Evolutionary conservation across 1,140 invertebrate genomes (phyloP).

Genomic region (Lepidostoma basale): DNA sequence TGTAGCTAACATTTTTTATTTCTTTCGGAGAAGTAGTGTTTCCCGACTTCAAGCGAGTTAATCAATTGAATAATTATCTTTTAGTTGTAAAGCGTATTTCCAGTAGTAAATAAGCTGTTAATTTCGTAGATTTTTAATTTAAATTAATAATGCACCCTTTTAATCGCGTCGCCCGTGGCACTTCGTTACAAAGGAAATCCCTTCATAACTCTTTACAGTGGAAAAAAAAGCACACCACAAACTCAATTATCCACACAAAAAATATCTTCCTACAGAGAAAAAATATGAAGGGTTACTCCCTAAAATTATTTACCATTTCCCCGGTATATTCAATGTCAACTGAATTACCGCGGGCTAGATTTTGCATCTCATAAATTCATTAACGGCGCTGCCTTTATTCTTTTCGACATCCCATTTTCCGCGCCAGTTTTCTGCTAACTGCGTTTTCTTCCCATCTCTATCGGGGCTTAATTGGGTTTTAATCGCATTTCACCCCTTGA

Average conservation of each 20-base stretch:
- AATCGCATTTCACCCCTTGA: conserved; percentile 45
- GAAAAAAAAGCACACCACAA: conserved; percentile 3
- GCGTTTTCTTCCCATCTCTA: conserved; percentile 29
- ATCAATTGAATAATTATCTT: neutral
- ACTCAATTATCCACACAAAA: conserved; percentile 22
- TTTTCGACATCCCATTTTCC: conserved; percentile 30
- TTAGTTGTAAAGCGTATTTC: neutral
- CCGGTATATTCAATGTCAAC: conserved; percentile 24
- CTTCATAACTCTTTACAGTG: neutral
- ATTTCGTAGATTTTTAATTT: conserved; percentile 9
- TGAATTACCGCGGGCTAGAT: conserved; percentile 20
- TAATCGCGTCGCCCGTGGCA: neutral
- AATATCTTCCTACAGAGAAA: neutral
- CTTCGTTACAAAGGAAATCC: neutral
- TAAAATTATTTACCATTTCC: neutral
- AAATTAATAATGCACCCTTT: conserved; percentile 2
- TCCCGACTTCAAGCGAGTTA: too few relatives aligned
- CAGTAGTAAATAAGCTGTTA: conserved; percentile 4
- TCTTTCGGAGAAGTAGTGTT: too few relatives aligned
- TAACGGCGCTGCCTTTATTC: conserved; percentile 27
- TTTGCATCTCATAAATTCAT: conserved; percentile 36
- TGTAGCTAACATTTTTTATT: conserved; percentile 4
- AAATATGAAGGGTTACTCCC: neutral
- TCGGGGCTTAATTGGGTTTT: conserved; percentile 42
- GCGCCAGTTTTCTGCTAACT: conserved; percentile 21